phyloP scores from a whole-genome alignment of 2,113 vertebrate species.

The Gopherus flavomarginatus region DNA sequence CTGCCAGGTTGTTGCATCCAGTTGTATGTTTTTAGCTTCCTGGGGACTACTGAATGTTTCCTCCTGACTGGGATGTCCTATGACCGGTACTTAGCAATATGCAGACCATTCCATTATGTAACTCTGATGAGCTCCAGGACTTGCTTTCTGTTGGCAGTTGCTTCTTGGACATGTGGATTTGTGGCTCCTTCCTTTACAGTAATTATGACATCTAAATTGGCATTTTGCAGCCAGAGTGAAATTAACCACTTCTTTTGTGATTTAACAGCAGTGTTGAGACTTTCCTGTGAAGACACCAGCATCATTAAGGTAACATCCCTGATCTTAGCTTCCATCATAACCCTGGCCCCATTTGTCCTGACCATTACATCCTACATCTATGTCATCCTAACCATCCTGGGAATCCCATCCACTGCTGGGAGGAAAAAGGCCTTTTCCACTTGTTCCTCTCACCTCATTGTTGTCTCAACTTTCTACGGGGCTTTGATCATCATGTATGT shows the following conservation, averaged over 20 bases:
- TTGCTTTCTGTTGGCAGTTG: background rate
- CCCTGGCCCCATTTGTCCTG: background rate
- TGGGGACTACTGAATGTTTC: slow-evolving; percentile 27
- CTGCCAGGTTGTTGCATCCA: slow-evolving; percentile 16
- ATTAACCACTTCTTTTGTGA: slow-evolving; percentile 38
- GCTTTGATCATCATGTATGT: background rate
- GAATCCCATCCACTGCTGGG: background rate
- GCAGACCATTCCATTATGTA: slow-evolving; percentile 24
- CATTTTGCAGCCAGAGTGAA: background rate
- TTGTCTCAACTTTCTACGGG: background rate
- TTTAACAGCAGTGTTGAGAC: background rate
- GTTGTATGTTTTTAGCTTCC: slow-evolving; percentile 8
- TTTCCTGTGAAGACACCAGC: background rate
- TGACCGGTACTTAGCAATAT: slow-evolving; percentile 51
- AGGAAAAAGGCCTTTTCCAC: background rate
- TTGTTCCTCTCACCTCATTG: background rate
- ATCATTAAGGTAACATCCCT: background rate
- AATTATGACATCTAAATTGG: background rate
- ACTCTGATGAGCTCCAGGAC: background rate
- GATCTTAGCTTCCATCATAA: too few relatives aligned
- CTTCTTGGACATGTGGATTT: slow-evolving; percentile 23
- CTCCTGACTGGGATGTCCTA: slow-evolving; percentile 38
- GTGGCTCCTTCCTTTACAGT: background rate
- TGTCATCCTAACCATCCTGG: background rate
- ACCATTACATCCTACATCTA: background rate